phyloP scores from a whole-genome alignment of 23 tunicate species.

The Diplosoma virens region DNA sequence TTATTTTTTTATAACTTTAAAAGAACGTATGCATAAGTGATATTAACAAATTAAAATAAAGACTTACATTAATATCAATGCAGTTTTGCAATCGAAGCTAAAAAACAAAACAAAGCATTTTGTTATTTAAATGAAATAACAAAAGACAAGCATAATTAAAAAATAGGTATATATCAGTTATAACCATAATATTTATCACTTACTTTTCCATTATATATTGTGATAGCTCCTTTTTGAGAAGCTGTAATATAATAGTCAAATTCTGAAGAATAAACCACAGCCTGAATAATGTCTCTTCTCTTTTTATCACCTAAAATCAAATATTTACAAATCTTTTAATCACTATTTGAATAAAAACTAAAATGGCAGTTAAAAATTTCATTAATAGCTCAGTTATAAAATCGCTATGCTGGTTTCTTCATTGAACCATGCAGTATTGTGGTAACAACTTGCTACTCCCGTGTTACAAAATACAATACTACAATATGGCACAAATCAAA shows the following conservation, averaged over 20 bases:
- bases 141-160: background rate
- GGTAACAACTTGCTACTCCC: slow-evolving; percentile 27
- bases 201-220: slow-evolving; percentile 88
- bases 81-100: slow-evolving; percentile 87
- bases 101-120: slow-evolving; percentile 1
- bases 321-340: background rate
- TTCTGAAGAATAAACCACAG: slow-evolving; percentile 71
- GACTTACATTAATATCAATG: slow-evolving; percentile 82
- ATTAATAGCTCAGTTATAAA: slow-evolving; percentile 24
- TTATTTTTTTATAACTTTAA: too few relatives aligned
- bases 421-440: slow-evolving; percentile 12
- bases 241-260: slow-evolving; percentile 78
- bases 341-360: background rate
- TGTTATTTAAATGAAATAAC: background rate
- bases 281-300: slow-evolving; percentile 73
- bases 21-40: too few relatives aligned
- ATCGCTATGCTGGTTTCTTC: slow-evolving; percentile 23
- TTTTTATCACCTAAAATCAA: slow-evolving; percentile 74
- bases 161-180: background rate
- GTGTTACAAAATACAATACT: too few relatives aligned
- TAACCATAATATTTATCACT: background rate
- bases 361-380: too few relatives aligned
- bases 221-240: slow-evolving; percentile 88
- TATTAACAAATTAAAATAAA: background rate
- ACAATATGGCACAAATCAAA: slow-evolving; percentile 30